Percentiles rank a stretch among this genome's conserved stretches.
Conservation (phyloP, 2,797 vertebrate species). For the Anas bernieri region DNA sequence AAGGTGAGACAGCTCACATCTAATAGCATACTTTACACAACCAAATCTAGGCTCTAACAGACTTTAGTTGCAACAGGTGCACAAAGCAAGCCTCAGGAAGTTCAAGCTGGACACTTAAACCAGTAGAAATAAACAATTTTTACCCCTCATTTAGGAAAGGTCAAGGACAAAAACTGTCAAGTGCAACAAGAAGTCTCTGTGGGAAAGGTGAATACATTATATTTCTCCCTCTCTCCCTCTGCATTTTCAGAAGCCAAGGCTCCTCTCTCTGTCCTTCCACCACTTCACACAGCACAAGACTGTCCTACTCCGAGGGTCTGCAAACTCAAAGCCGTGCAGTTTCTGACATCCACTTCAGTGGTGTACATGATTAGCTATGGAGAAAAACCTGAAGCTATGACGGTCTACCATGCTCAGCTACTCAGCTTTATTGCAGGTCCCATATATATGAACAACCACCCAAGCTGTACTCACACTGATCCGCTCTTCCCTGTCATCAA, state of each 20-base stretch:
- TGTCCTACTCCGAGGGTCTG: not conserved
- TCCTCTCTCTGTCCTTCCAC: not conserved
- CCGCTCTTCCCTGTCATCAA: slow-evolving; percentile 94
- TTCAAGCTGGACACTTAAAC: not conserved
- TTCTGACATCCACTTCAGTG: not conserved
- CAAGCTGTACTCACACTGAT: slow-evolving; percentile 86
- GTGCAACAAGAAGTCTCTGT: rapidly evolving
- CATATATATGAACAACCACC: rapidly evolving
- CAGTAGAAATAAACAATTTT: not conserved
- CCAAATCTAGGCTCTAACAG: not conserved
- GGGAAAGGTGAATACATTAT: not conserved
- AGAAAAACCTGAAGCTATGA: not conserved
- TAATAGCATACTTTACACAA: not conserved
- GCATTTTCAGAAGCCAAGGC: not conserved
- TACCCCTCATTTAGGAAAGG: not conserved
- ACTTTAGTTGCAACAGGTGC: not conserved
- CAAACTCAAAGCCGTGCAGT: not conserved
- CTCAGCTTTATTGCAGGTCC: not conserved
- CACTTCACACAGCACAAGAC: not conserved
- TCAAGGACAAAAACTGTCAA: not conserved
- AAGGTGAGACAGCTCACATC: not conserved
- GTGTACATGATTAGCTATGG: not conserved
- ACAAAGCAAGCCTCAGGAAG: not conserved
- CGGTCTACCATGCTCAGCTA: not conserved
- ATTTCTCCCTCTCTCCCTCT: not conserved